Conservation (phyloP, 2,797 vertebrate species). For the Hypotaenidia okinawae region DNA sequence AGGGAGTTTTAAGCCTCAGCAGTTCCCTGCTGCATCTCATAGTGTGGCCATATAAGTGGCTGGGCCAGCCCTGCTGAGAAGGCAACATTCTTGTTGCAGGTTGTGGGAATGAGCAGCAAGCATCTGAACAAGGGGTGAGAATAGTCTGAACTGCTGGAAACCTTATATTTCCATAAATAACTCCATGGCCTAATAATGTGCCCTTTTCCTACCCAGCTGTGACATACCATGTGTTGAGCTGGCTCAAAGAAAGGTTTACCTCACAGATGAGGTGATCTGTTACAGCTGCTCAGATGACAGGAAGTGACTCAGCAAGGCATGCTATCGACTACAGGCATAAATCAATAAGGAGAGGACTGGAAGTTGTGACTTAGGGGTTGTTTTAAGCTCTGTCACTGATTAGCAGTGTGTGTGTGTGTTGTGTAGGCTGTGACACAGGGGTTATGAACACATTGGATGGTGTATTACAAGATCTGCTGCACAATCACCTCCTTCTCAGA, state of each 20-base stretch:
- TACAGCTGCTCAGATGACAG: neutral
- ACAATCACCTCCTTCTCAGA: neutral
- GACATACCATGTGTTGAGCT: neutral
- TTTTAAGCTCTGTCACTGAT: neutral
- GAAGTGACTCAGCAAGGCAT: neutral
- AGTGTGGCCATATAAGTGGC: neutral
- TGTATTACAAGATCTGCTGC: neutral
- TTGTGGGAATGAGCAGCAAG: neutral
- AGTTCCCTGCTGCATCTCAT: neutral
- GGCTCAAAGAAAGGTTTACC: neutral
- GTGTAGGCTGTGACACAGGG: neutral
- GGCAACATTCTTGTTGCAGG: neutral
- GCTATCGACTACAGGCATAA: neutral
- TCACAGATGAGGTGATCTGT: neutral
- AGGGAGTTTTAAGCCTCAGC: neutral
- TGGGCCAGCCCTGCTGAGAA: neutral
- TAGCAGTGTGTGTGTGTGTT: neutral
- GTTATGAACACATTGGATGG: neutral
- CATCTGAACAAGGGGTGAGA: neutral
- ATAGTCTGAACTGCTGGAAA: neutral
- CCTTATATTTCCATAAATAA: neutral
- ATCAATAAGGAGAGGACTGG: neutral
- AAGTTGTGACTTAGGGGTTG: neutral
- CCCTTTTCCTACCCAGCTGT: neutral
- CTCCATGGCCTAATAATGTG: neutral